Percentiles rank a stretch among this genome's conserved stretches.
These are phyloP conservation scores for Baryphthengus martii DNA, from an alignment of 2,113 vertebrate genomes.

Conservation along the genomic window DNA sequence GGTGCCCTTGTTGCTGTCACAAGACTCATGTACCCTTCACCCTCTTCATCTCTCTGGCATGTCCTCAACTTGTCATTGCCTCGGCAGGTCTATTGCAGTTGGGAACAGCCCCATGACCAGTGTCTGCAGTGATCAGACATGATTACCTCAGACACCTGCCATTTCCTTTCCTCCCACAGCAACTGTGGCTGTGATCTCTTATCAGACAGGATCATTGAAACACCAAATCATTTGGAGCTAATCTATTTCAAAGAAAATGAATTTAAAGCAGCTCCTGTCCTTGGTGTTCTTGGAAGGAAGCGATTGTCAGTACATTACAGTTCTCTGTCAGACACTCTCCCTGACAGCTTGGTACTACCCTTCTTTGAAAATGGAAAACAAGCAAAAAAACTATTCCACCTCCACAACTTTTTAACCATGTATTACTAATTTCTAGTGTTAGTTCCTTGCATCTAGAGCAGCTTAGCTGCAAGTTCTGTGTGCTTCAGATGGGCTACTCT, in stretches of 20 bases:
- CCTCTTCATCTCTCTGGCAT: background rate
- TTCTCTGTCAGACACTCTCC: background rate
- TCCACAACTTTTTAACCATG: accelerated
- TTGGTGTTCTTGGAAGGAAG: background rate
- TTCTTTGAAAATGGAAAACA: background rate
- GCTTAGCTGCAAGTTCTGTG: background rate
- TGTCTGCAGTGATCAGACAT: background rate
- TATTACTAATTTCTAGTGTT: background rate
- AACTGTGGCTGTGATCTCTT: background rate
- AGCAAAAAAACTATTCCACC: background rate
- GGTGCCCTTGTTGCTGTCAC: background rate
- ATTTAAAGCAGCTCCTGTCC: background rate
- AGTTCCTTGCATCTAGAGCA: background rate
- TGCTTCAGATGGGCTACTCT: background rate
- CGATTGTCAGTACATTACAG: background rate
- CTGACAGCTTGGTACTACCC: background rate
- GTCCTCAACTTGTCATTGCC: background rate
- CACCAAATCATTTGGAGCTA: background rate
- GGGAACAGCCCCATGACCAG: background rate
- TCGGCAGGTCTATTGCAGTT: background rate
- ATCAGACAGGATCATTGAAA: background rate
- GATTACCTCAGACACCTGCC: background rate
- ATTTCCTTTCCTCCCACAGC: background rate
- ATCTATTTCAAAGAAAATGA: background rate
- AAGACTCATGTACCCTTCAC: background rate